These are phyloP conservation scores for Dasypolia templi DNA, from an alignment of 2,888 invertebrate genomes.

Conservation along the genomic window DNA sequence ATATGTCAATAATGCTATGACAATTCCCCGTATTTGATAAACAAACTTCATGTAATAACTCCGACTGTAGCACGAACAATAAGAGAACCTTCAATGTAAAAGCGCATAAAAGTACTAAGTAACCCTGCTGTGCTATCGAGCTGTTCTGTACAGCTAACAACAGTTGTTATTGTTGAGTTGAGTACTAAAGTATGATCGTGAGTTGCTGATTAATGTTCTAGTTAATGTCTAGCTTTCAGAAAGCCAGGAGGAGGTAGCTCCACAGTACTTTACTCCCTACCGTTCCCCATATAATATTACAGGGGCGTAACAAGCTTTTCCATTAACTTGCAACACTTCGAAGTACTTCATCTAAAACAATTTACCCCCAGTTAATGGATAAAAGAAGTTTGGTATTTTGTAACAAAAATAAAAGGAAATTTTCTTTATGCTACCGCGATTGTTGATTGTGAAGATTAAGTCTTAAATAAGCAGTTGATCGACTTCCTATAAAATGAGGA, in stretches of 20 bases:
- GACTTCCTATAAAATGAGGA: neutral
- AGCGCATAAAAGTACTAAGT: slow-evolving; percentile 25
- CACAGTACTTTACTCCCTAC: slow-evolving; percentile 48
- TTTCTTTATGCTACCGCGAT: slow-evolving; percentile 27
- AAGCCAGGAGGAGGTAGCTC: slow-evolving; percentile 56
- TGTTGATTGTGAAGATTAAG: slow-evolving; percentile 22
- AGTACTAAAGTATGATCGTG: slow-evolving; percentile 54
- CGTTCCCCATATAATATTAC: slow-evolving; percentile 59
- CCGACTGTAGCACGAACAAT: neutral
- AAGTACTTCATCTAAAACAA: slow-evolving; percentile 67
- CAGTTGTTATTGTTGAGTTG: slow-evolving; percentile 42
- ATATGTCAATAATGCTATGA: neutral
- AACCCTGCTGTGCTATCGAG: slow-evolving; percentile 24
- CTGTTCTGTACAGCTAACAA: slow-evolving; percentile 28
- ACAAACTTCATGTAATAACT: neutral
- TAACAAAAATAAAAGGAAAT: slow-evolving; percentile 53
- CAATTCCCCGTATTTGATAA: neutral
- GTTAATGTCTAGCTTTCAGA: slow-evolving; percentile 64
- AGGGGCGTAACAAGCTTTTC: slow-evolving; percentile 74
- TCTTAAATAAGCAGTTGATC: neutral
- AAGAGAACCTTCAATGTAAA: slow-evolving; percentile 1
- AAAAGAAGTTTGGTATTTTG: slow-evolving; percentile 60
- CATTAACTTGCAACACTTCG: slow-evolving; percentile 75
- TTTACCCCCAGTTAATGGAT: slow-evolving; percentile 66
- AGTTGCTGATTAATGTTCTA: slow-evolving; percentile 57